phyloP scores from a whole-genome alignment of 2,113 vertebrate species.

The Solea senegalensis region DNA sequence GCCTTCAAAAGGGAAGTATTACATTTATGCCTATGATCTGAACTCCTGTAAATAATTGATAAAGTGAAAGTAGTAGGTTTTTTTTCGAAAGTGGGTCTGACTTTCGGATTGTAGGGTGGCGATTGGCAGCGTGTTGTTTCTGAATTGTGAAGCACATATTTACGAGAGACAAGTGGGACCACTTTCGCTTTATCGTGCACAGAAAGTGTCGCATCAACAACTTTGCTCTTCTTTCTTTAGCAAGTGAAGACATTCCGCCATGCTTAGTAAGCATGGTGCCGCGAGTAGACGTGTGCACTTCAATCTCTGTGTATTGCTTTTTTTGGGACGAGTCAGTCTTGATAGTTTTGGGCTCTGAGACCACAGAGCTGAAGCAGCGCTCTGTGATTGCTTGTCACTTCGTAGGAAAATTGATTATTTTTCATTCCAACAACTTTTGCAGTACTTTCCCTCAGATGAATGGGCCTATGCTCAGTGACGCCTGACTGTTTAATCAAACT shows the following conservation, averaged over 20 bases:
- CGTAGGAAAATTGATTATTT: conserved; percentile 37
- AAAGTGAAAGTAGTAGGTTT: conserved; percentile 39
- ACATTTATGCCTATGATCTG: conserved; percentile 48
- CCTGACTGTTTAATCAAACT: conserved; percentile 53
- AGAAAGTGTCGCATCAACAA: not conserved
- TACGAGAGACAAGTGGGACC: not conserved
- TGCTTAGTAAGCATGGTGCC: not conserved
- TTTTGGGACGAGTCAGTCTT: conserved; percentile 13
- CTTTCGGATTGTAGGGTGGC: conserved; percentile 6
- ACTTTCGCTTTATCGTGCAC: not conserved
- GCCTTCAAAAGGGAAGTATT: conserved; percentile 13
- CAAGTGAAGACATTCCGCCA: not conserved
- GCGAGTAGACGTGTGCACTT: conserved; percentile 8
- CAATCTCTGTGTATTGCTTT: conserved; percentile 11
- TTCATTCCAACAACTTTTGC: conserved; percentile 30
- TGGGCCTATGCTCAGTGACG: conserved; percentile 8
- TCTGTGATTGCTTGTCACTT: conserved; percentile 43
- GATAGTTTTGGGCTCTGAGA: conserved; percentile 21
- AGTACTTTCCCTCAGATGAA: conserved; percentile 28
- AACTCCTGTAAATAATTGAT: conserved; percentile 63
- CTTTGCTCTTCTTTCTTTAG: conserved; percentile 6
- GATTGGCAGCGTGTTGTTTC: conserved; percentile 13
- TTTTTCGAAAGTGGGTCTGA: conserved; percentile 48
- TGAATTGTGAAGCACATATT: conserved; percentile 13
- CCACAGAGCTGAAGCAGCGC: conserved; percentile 9